Base-by-base conservation (phyloP, 2,797 vertebrate species). In the Antennarius maculatus region DNA sequence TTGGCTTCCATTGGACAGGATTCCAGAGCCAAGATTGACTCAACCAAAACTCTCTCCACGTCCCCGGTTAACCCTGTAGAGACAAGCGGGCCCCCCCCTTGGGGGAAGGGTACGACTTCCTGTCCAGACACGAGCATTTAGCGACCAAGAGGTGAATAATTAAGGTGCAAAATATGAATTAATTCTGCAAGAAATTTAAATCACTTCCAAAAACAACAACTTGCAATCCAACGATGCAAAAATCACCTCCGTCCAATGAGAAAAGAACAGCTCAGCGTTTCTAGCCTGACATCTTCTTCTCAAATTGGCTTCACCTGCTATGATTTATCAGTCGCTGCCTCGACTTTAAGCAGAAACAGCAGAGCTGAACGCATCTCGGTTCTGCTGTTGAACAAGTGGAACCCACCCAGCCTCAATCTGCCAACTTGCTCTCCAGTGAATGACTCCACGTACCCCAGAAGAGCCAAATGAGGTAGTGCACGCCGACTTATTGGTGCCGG, bases 401-500 rank as follows among this genome's bases (percentile, higher is more conserved):
- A 59, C 29, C 2, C 2, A 47, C 53, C 45, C 23, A 37, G 45
- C 42, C 28, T 13, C 58, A 17, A 14, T 53, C 45, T 60, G 57
- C 23, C 54, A 46, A 54, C 56, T 42, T 56, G 43, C 41, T 8
- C 39, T 76, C 62, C 61, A 68, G 70, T 1, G 54, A 74, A 69
- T 29, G 53, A 81, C 48, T 61, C 17, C n/a, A 34, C 18, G 39
- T 65, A 54, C 23, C 76, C 80, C 66, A 61, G 61, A n/a, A 1
- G 73, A 80, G 71, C 49, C 14, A 50, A 65, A 67, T 69, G 58
- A 83, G 55, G 59, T 56, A 54, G 64, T 66, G 42, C 13, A 17
- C 41, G 18, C 37, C 5, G 54, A 61, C 59, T 52, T 47, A 17
- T 66, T 76, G 54, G 61, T 68, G 66, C 78, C 86, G 83, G 69